Evolutionary conservation across 1,140 invertebrate species (phyloP).

Genomic region (Drosophila ananassae): DNA sequence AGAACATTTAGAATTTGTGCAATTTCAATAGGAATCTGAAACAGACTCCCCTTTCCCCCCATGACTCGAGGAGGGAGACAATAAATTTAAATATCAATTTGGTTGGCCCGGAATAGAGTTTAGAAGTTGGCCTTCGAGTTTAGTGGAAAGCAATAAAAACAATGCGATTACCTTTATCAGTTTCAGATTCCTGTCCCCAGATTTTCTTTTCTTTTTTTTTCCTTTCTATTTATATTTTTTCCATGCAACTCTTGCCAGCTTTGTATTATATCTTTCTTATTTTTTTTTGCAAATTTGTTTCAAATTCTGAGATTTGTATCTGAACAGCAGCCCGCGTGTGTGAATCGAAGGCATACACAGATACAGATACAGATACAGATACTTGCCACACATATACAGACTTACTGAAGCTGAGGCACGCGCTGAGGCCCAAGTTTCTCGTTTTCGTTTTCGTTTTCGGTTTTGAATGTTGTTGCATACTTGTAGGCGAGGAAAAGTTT

Average conservation of each 20-base stretch:
- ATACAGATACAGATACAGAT: not conserved
- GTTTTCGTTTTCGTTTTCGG: constrained; percentile 11
- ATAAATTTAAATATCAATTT: constrained; percentile 46
- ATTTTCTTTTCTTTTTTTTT: not conserved
- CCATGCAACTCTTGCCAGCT: not conserved
- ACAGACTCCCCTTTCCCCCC: not conserved
- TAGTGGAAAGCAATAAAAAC: constrained; percentile 45
- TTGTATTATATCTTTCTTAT: constrained; percentile 16
- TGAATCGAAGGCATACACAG: constrained; percentile 3
- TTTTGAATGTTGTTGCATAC: constrained; percentile 42
- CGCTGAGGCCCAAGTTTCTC: constrained; percentile 20
- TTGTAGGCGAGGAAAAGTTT: constrained; percentile 59
- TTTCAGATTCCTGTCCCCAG: constrained; percentile 17
- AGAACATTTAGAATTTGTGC: not conserved
- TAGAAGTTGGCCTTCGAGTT: constrained; percentile 37
- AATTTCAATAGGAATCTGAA: not conserved
- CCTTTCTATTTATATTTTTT: constrained; percentile 7
- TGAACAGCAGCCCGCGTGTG: constrained; percentile 9
- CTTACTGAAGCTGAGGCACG: not conserved
- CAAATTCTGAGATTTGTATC: constrained; percentile 47
- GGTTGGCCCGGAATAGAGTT: constrained; percentile 4
- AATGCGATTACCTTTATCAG: constrained; percentile 48
- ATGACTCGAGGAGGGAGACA: not conserved
- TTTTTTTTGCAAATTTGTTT: constrained; percentile 49
- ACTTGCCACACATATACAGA: not conserved